Evolutionary conservation across 2,888 invertebrate genomes (phyloP), one percentile per base, ranked within the genome.

Genomic region (Drosophila paranaensis): DNA sequence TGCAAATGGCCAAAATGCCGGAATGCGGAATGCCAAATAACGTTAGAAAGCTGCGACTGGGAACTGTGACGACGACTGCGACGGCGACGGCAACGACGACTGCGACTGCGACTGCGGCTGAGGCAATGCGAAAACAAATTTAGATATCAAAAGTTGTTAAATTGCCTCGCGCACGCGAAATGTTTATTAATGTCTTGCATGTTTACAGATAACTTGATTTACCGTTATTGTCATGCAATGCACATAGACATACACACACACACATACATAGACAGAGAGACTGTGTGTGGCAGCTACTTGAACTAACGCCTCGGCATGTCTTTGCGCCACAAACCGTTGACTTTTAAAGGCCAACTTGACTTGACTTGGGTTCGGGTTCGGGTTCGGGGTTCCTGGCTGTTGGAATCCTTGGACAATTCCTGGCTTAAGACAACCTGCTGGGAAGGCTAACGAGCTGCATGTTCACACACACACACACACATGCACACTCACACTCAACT

Each of bases 141-240:
- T 90, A 88, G 88, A 90, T 89, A 84, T 87, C 91, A 89, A 88
- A 91, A 91, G 84, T 91, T 91, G 90, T 90, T 91, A 91, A 91
- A 90, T 91, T 91, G 91, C 82, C 81, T 82, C 79, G 90, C 81
- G 88, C 92, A 92, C 91, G 92, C 92, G 90, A 92, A 88, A 90
- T 84, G 82, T 89, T 90, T 90, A 91, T 91, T 90, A 91, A 91
- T 86, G 82, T 77, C 89, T 90, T 83, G 91, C 90, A 90, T 90
- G 91, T 89, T 88, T 86, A 74, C 74, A 88, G 82, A 89, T 91
- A 89, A 90, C 90, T 90, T 91, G 90, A 90, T 91, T 91, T 90
- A 90, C 80, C 79, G 85, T 88, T 87, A 83, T 86, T 89, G 90
- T 86, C 89, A 89, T 89, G 86, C 86, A 86, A 88, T 79, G 74